Evolutionary conservation across 2,888 invertebrate genomes (phyloP).

Genomic region (Cosmia trapezina): DNA sequence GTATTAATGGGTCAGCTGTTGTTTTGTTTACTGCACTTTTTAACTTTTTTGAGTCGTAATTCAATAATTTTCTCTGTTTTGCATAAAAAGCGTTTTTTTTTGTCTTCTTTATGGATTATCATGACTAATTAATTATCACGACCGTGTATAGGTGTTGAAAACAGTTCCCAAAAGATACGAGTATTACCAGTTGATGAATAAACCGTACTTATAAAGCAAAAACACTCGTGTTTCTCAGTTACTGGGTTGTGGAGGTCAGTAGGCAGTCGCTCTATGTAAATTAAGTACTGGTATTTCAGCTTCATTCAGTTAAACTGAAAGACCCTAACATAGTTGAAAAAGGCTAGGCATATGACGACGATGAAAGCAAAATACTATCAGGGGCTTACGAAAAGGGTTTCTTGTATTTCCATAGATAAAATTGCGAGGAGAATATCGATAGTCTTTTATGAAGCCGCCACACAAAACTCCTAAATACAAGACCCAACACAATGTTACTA

Average conservation of each 20-base stretch:
- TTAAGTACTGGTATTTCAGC: neutral
- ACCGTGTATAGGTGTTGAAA: neutral
- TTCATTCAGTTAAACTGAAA: neutral
- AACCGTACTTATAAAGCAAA: neutral
- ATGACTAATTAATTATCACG: neutral
- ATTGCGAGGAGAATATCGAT: neutral
- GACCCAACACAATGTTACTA: conserved; percentile 4
- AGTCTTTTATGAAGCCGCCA: neutral
- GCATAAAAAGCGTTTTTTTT: no score
- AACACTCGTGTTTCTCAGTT: neutral
- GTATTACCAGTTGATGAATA: neutral
- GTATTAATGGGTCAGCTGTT: conserved; percentile 7
- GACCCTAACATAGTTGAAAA: neutral
- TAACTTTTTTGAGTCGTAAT: neutral
- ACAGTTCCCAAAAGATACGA: neutral
- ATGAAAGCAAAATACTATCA: neutral
- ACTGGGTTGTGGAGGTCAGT: no score
- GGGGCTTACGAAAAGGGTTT: neutral
- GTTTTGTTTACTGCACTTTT: conserved; percentile 5
- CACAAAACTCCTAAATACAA: neutral
- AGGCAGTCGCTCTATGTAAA: no score
- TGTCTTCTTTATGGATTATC: neutral
- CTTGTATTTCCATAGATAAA: neutral
- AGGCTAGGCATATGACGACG: neutral
- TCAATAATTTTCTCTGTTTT: neutral